Percentiles rank a stretch among this genome's conserved stretches.
Evolutionary conservation across 92 coral and sea anemone species (phyloP).

Genomic region (Palythoa grandiflora): DNA sequence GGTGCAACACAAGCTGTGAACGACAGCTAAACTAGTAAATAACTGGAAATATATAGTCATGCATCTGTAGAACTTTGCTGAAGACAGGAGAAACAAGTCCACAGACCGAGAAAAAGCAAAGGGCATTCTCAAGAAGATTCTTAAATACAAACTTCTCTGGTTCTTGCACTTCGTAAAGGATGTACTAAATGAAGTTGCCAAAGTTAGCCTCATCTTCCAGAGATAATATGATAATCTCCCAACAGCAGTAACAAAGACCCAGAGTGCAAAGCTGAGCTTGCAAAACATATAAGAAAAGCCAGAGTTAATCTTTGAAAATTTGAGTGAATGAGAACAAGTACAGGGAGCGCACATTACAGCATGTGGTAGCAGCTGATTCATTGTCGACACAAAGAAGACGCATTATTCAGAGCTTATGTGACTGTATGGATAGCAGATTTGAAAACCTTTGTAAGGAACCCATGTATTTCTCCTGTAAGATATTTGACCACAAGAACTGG

Average conservation of each 20-base stretch:
- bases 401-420: conserved; percentile 46
- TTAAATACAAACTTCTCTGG: conserved; percentile 27
- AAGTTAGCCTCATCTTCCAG: conserved; percentile 38
- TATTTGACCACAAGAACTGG: conserved; percentile 50
- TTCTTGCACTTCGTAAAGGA: conserved; percentile 21
- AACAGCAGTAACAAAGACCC: conserved; percentile 27
- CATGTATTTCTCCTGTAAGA: conserved; percentile 52
- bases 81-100: conserved; percentile 16
- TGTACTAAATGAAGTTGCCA: conserved; percentile 33
- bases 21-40: conserved; percentile 12
- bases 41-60: conserved; percentile 42
- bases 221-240: conserved; percentile 48
- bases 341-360: conserved; percentile 38
- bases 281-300: conserved; percentile 32
- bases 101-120: conserved; percentile 31
- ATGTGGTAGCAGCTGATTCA: conserved; percentile 31
- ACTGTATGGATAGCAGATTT: conserved; percentile 45
- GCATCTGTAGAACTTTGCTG: conserved; percentile 23
- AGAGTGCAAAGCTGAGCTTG: conserved; percentile 27
- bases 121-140: conserved; percentile 40
- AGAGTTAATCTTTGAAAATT: conserved; percentile 31
- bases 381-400: conserved; percentile 44
- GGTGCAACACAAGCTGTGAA: conserved; percentile 29
- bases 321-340: conserved; percentile 38
- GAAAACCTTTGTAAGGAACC: conserved; percentile 45